phyloP scores from a whole-genome alignment of 2,113 vertebrate genomes.

The Prunella himalayana region DNA sequence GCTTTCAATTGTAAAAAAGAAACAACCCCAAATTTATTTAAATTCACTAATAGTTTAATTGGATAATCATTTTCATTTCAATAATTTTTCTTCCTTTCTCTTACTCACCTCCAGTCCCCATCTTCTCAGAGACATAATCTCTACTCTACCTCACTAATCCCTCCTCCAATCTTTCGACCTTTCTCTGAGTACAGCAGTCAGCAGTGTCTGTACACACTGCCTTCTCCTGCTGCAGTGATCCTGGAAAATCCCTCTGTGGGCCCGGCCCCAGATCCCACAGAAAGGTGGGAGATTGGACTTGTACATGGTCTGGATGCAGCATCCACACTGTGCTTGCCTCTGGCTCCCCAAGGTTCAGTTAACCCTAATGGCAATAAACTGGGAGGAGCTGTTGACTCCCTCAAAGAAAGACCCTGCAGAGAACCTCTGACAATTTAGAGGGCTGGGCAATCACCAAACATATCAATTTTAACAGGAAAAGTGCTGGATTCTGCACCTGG shows the following conservation, averaged over 20 bases:
- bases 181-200: neutral
- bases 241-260: accelerated
- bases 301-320: neutral
- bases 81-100: neutral
- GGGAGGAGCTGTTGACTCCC: neutral
- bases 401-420: neutral
- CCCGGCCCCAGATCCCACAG: neutral
- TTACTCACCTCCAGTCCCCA: neutral
- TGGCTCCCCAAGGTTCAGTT: neutral
- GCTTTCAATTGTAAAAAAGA: neutral
- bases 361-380: neutral
- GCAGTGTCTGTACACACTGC: too few relatives aligned
- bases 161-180: neutral
- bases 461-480: neutral
- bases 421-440: neutral
- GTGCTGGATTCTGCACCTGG: neutral
- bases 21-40: neutral
- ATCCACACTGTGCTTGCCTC: neutral
- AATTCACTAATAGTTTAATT: neutral
- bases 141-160: neutral
- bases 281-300: neutral
- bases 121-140: neutral
- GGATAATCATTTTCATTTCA: neutral
- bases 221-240: neutral
- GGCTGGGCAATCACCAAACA: neutral